Base-by-base conservation (phyloP, 2,888 invertebrate genomes). In the Nycteola revayana region DNA sequence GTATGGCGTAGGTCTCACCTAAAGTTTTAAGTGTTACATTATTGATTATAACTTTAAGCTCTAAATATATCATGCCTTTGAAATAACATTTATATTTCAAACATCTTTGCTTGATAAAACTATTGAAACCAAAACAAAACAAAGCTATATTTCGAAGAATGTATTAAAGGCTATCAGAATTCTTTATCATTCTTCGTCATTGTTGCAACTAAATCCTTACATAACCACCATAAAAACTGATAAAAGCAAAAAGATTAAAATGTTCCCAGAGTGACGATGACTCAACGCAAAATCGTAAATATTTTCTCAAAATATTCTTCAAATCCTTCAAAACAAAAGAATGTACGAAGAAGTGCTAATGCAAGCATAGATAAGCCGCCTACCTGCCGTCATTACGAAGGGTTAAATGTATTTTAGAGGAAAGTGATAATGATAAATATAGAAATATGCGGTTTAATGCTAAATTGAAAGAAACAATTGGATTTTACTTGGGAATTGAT, bases 331-430 rank as follows among this genome's bases (percentile, higher is more conserved):
- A 63, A 54, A 63, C 57, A 65, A 65, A 49, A 50, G 48, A 25
- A 25, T 33, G 44, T 69, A 64, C 65, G 43, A 37, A 56, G 66
- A 72, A 74, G 64, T 68, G 70, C 57, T 77, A 75, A 76, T 67
- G 55, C 45, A 49, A 52, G 59, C 59, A 42, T 34, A 53, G 77
- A 72, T 77, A 72, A 75, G 64, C 60, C 32, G n/a, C 33, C 36
- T 74, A 72, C 70, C 70, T 71, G 74, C 73, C 66, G 67, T 49
- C 55, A 54, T 59, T 69, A 71, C 71, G 60, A 62, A 58, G 55
- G 60, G 56, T 60, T 64, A 56, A 56, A 54, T 28, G 29, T 28
- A 40, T 46, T 54, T 48, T 45, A 42, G 37, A 40, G 39, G 22
- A 4, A 21, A 25, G 10, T 42, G 30, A 37, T 40, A 40, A 28